Evolutionary conservation across 2,113 vertebrate species (phyloP), one percentile per base, ranked within the genome.

Genomic region (Protobothrops flavoviridis): DNA sequence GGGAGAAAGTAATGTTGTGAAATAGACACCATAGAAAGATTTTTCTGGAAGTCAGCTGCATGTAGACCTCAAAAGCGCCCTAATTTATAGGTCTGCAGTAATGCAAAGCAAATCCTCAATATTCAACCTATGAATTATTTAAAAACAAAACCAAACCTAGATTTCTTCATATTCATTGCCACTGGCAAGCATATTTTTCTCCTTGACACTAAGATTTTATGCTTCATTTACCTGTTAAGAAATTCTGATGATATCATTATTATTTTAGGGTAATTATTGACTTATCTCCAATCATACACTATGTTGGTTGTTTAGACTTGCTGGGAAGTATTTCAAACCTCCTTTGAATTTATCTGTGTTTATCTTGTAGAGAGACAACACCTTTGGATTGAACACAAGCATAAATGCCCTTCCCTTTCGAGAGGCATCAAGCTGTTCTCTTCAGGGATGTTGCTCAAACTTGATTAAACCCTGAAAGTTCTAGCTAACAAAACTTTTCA

Each of bases 201-300:
- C 1, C 39, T 61, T 87, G 57, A 89, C 69, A 59, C 23, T 61
- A 53, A 85, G 86, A 56, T 15, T 21, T 93, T 55, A 50, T 50
- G 48, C 85, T 56, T 94, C 85, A 91, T 56, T 45, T 57, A 87
- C 45, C 24, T 43, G 57, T 81, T 88, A 85, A 90, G 52, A 87
- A 57, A 90, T 50, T 87, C 92, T 85, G 61, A 92, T 91, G 53
- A 93, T 86, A 85, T 94, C 93, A 94, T 91, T 92, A 55, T 93
- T 90, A 57, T 90, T 61, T 61, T 57, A 90, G 43, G 55, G n/a
- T 88, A 94, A 93, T 93, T 87, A 89, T 85, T 29, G 33, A 59
- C 85, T 94, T 94, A 61, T 55, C 88, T 90, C 39, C 50, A 91
- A 59, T 91, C 55, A 43, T 93, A 26, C 90, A 61, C 69, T 4